phyloP scores from a whole-genome alignment of 2,888 invertebrate genomes.

The Eupithecia vulgata region DNA sequence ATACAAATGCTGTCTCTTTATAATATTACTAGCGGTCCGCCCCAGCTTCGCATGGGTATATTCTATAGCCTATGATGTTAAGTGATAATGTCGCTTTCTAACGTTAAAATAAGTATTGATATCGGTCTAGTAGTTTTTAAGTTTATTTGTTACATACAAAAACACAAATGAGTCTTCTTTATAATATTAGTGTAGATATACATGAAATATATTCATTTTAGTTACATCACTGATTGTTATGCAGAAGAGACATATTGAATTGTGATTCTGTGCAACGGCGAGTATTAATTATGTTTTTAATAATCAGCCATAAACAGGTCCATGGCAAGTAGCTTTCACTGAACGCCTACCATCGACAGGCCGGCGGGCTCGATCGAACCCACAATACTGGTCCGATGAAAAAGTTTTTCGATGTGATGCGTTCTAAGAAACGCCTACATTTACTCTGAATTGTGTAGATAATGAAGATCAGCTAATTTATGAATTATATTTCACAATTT shows the following conservation, averaged over 20 bases:
- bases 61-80: no score
- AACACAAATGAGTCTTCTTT: no score
- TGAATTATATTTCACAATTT: conserved; percentile 68
- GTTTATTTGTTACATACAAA: no score
- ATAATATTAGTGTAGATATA: no score
- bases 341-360: conserved; percentile 60
- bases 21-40: no score
- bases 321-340: conserved; percentile 69
- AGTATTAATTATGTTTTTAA: conserved; percentile 62
- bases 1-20: no score
- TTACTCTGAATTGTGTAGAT: conserved; percentile 54
- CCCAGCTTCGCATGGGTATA: no score
- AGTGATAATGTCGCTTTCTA: no score
- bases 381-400: conserved; percentile 55
- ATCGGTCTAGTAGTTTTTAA: no score
- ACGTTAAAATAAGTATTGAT: no score
- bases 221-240: conserved; percentile 35
- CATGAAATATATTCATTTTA: conserved; percentile 19
- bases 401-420: conserved; percentile 43
- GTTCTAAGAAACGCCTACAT: conserved; percentile 53
- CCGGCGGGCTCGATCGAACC: conserved; percentile 41
- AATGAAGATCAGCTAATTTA: conserved; percentile 71
- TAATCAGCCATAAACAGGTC: conserved; percentile 59
- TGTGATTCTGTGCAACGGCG: conserved; percentile 59
- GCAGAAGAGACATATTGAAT: conserved; percentile 25